These are phyloP conservation scores for Bunonema sp. DNA, from an alignment of 2,888 invertebrate species.

Conservation along the genomic window DNA sequence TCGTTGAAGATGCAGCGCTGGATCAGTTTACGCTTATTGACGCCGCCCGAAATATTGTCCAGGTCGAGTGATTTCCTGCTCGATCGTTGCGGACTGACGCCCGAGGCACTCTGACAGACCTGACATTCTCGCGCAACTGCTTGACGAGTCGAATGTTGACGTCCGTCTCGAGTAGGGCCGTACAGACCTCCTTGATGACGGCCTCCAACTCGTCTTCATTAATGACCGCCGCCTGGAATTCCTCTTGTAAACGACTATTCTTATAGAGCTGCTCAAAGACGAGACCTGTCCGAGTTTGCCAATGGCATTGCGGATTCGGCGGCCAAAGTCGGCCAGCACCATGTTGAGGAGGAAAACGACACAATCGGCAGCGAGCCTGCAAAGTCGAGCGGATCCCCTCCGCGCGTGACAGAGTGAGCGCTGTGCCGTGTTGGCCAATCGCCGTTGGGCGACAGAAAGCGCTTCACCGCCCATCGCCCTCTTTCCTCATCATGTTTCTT, in stretches of 20 bases:
- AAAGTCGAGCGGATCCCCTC: no score
- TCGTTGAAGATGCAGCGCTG: conserved; percentile 94
- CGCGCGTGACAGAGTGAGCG: no score
- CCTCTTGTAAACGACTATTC: conserved; percentile 73
- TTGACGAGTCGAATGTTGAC: conserved; percentile 83
- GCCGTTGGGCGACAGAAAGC: no score
- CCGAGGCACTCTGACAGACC: conserved; percentile 38
- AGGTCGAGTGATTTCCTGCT: conserved; percentile 66
- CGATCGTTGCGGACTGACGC: not conserved
- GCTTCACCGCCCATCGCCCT: no score
- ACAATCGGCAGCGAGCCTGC: no score
- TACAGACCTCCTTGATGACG: conserved; percentile 75
- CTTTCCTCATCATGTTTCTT: no score
- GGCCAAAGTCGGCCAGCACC: conserved; percentile 98
- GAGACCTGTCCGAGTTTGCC: conserved; percentile 87
- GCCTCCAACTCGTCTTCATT: conserved; percentile 72
- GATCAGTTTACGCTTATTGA: conserved; percentile 93
- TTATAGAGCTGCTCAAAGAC: conserved; percentile 94
- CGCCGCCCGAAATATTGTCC: conserved; percentile 91
- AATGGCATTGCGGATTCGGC: conserved; percentile 93
- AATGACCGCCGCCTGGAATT: conserved; percentile 39
- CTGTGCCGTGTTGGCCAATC: no score
- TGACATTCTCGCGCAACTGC: conserved; percentile 86
- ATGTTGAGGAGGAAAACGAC: conserved; percentile 55
- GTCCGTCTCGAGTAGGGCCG: conserved; percentile 89